Percentiles rank a stretch among this genome's conserved stretches.
phyloP scores from a whole-genome alignment of 2,888 invertebrate genomes.

The Pteria penguin region DNA sequence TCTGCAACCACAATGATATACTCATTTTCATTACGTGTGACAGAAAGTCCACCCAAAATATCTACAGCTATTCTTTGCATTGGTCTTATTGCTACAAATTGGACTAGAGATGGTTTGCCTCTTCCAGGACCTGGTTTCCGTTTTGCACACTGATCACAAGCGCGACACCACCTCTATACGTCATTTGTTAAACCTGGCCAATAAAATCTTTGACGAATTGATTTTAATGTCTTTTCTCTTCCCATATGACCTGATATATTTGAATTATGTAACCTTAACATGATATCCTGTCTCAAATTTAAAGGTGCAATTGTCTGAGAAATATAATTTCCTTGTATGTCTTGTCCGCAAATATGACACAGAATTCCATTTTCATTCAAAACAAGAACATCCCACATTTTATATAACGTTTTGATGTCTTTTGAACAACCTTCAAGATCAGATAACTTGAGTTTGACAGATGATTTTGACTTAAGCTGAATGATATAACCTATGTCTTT shows the following conservation, averaged over 20 bases:
- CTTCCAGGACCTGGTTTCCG: conserved; percentile 14
- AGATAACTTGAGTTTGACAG: too few species aligned
- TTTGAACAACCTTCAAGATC: too few species aligned
- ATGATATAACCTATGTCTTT: too few species aligned
- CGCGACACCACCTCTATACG: conserved; percentile 24
- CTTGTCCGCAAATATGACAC: too few species aligned
- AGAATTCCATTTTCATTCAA: too few species aligned
- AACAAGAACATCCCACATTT: too few species aligned
- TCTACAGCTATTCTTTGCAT: conserved; percentile 46
- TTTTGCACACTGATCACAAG: conserved; percentile 18
- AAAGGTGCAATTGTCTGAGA: neutral
- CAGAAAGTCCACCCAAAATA: conserved; percentile 48
- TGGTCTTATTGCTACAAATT: neutral
- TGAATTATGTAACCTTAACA: neutral
- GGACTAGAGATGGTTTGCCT: conserved; percentile 14
- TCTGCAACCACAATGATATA: conserved; percentile 48
- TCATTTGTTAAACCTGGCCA: conserved; percentile 34
- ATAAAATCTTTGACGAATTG: conserved; percentile 25
- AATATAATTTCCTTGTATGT: too few species aligned
- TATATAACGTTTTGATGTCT: too few species aligned
- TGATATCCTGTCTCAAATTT: neutral
- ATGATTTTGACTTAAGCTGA: too few species aligned
- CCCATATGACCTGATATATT: conserved; percentile 31
- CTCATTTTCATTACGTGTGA: conserved; percentile 43
- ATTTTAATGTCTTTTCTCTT: conserved; percentile 25